A percentile compares a stretch with the other conserved stretches of the same genome.
Conservation (phyloP, 2,797 vertebrate species). For the Labeo calbasu region DNA sequence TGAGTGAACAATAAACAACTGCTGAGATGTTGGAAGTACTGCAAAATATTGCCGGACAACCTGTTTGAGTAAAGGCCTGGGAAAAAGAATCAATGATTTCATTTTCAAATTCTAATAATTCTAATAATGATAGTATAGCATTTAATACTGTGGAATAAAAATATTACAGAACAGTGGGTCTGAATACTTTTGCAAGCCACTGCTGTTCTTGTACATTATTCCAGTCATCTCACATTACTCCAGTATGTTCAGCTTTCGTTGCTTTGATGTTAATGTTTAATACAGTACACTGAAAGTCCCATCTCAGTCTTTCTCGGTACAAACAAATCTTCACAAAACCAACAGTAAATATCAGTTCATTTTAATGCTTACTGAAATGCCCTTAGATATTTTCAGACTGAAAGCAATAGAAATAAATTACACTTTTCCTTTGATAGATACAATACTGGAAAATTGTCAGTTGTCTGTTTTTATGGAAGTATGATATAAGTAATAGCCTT, state of each 20-base stretch:
- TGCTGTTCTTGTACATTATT: neutral
- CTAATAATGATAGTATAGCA: neutral
- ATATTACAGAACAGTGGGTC: neutral
- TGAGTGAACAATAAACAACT: neutral
- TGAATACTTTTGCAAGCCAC: neutral
- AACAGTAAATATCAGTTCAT: conserved; percentile 44
- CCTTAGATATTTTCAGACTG: conserved; percentile 57
- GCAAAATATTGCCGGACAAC: neutral
- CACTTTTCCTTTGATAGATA: conserved; percentile 72
- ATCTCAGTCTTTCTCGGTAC: conserved; percentile 20
- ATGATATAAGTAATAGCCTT: conserved; percentile 83
- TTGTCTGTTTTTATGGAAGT: conserved; percentile 74
- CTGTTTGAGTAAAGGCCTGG: neutral
- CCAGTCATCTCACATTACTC: neutral
- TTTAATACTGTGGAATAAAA: neutral
- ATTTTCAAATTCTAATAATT: neutral
- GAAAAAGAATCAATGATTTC: neutral
- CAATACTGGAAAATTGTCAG: conserved; percentile 67
- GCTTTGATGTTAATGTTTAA: conserved; percentile 31
- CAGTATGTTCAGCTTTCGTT: neutral
- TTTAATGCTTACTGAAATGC: conserved; percentile 36
- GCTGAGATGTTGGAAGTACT: neutral
- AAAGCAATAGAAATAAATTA: conserved; percentile 69
- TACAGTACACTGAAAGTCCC: conserved; percentile 8
- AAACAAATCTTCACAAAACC: conserved; percentile 44